Conservation (phyloP, 37 sponge, comb jelly and placozoan genomes). For the Chondrilla cf. caribensis region DNA sequence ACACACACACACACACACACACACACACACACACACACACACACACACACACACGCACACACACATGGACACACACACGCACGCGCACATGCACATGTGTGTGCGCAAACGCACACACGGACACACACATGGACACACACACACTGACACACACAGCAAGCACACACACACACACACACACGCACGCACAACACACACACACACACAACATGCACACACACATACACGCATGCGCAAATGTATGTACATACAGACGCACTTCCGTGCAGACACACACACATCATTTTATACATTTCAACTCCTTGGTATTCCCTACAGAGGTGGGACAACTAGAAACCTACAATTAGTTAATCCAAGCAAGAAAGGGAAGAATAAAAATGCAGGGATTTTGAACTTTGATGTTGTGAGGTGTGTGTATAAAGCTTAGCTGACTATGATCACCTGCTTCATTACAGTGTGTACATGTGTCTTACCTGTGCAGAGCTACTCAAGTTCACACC, state of each 20-base stretch:
- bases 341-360: slow-evolving; percentile 64
- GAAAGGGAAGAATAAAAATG: slow-evolving; percentile 41
- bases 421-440: background rate
- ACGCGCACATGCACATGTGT: background rate
- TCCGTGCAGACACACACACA: background rate
- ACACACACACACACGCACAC: background rate
- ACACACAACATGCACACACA: background rate
- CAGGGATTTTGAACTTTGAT: slow-evolving; percentile 35
- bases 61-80: background rate
- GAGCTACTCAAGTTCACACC: slow-evolving; percentile 57
- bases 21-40: slow-evolving; percentile 4
- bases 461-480: background rate
- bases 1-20: slow-evolving; percentile 23
- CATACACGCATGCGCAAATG: background rate
- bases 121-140: background rate
- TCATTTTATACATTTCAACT: no score
- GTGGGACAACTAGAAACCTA: slow-evolving; percentile 53
- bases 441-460: background rate
- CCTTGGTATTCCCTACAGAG: no score
- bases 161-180: slow-evolving; percentile 8
- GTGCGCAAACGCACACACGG: no score
- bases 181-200: background rate
- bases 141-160: slow-evolving; percentile 8
- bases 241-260: no score
- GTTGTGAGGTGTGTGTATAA: slow-evolving; percentile 47